Evolutionary conservation across 2,888 invertebrate species (phyloP), one percentile per base, ranked within the genome.

Genomic region (Buathra laborator): DNA sequence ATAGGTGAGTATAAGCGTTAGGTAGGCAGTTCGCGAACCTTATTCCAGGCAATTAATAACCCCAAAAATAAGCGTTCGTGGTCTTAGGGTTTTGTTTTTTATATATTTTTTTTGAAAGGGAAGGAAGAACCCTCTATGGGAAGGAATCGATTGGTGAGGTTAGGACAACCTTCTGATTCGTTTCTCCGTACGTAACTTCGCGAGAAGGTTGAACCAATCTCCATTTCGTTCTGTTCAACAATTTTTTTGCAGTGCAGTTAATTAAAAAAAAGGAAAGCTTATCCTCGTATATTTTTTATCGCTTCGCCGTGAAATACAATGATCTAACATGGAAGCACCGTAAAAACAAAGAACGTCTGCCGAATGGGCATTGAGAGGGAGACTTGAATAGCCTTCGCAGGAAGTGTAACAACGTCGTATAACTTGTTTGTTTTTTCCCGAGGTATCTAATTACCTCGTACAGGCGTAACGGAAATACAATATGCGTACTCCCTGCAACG

Each of bases 361-460:
- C 51, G 68, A 64, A 74, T 46, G 56, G 56, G 46, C 66, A 80
- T 76, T 71, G 83, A 71, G 76, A 79, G 68, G 12, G 62, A 71
- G 74, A 46, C 76, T 48, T 51, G 53, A 67, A 76, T 76, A 67
- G 48, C 78, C 70, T 19, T 81, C 72, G 74, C 78, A 81, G 78
- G 81, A 85, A 85, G 75, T 44, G 78, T 85, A 78, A 78, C 53
- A 70, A 76, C 76, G 74, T 79, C 48, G 80, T 77, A 77, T 32
- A 24, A 75, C 76, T 71, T 78, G 80, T 68, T 70, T 79, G 81
- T 84, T 83, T 59, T 76, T 74, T 83, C 66, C 68, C 74, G 78
- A 62, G 74, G 78, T 85, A 81, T 85, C 84, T 84, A 84, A 86
- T 86, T 86, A 86, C 86, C 72, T 62, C 72, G 79, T 68, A 67